phyloP scores from a whole-genome alignment of 2,113 vertebrate genomes.

The Aramus guarauna region DNA sequence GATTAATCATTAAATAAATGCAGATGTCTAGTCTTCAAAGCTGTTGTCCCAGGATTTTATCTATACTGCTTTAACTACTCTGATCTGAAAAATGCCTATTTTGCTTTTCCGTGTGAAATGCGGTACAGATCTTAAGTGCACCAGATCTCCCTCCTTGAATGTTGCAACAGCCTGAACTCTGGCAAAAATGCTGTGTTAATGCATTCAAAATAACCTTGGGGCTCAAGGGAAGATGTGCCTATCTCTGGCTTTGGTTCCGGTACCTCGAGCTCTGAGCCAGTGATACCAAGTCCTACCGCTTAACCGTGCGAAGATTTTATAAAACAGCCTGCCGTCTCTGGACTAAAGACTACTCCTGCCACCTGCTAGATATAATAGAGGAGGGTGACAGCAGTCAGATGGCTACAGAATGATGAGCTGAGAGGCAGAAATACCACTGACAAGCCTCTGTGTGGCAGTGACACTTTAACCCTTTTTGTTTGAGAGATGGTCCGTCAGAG shows the following conservation, averaged over 20 bases:
- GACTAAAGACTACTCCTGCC: conserved; percentile 26
- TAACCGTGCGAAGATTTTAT: neutral
- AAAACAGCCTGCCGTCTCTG: neutral
- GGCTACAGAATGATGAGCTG: neutral
- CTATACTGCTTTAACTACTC: neutral
- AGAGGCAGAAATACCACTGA: neutral
- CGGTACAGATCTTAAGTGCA: neutral
- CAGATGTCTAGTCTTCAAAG: neutral
- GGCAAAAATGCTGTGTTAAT: neutral
- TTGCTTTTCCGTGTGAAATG: neutral
- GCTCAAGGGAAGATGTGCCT: neutral
- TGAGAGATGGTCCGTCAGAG: neutral
- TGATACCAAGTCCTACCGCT: neutral
- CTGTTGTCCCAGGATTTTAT: neutral
- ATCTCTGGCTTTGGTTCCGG: neutral
- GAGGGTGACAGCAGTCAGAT: conserved; percentile 20
- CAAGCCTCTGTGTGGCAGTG: neutral
- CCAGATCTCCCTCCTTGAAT: neutral
- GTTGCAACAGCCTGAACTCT: neutral
- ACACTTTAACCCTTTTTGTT: neutral
- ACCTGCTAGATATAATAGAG: neutral
- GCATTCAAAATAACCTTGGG: neutral
- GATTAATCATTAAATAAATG: conserved; percentile 8
- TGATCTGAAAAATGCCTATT: neutral
- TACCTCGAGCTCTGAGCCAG: neutral